Evolutionary conservation across 2,113 vertebrate genomes (phyloP), one percentile per base, ranked within the genome.

Genomic region (Carlito syrichta): DNA sequence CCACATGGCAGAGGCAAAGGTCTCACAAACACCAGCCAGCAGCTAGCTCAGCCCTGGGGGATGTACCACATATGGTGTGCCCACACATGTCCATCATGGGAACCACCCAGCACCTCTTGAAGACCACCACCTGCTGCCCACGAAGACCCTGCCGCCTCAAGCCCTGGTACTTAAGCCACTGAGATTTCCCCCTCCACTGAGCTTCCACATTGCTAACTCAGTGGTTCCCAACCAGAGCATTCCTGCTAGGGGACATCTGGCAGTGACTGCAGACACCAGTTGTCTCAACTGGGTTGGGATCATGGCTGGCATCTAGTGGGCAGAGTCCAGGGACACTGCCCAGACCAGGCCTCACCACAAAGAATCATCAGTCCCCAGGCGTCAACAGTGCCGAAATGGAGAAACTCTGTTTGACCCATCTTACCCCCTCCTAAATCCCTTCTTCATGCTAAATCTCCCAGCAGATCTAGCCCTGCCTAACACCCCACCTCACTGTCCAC

Each of bases 341-440:
- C 74, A 50, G 45, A 7, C 32, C 45, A 17, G 40, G 74, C 71
- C 40, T 73, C 40, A 5, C 13, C 22, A 10, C 12, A 38, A 50
- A 50, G 8, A 40, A 27, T 50, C 43, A 38, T 14, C 54, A 27
- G 0, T 35, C 45, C 68, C 20, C 60, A n/a, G 40, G 27, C 0
- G 43, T 10, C 69, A n/a, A 9, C 0, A 25, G 74, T 4, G 16
- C 7, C 0, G 9, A 5, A n/a, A 45, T 1, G 8, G 25, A 60
- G 52, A 77, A 27, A 1, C 76, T 40, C 25, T 0, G 13, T 2
- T 0, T 0, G 3, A 38, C n/a, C 8, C 0, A 1, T 2, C 71
- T 76, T 62, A 6, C 43, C 16, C 8, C 38, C 43, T 13, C 17
- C 85, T 19, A 4, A 52, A 19, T 52, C 45, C 58, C 43, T 45